phyloP scores from a whole-genome alignment of 2,113 vertebrate species.

The Empidonax traillii region DNA sequence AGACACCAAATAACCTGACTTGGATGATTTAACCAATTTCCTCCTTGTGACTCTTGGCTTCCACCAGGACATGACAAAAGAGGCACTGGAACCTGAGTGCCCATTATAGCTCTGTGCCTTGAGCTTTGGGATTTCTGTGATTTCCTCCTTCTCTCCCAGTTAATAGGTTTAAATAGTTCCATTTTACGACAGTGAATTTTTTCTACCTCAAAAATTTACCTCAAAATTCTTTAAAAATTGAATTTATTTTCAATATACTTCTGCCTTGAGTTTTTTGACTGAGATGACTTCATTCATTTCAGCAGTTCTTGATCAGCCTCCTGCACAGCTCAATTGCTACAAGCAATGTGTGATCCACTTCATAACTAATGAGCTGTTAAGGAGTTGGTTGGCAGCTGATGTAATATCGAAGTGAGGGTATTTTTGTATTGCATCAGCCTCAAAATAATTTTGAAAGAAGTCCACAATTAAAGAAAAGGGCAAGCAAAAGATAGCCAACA shows the following conservation, averaged over 20 bases:
- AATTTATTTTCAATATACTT: not conserved
- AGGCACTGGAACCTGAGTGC: accelerated
- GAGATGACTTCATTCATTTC: not conserved
- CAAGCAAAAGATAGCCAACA: not conserved
- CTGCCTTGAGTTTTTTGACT: not conserved
- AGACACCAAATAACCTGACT: not conserved
- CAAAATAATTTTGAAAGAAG: not conserved
- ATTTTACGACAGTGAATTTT: not conserved
- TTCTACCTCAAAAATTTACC: not conserved
- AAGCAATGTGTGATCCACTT: not conserved
- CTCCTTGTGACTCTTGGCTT: not conserved
- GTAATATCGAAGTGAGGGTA: not conserved
- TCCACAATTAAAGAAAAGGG: not conserved
- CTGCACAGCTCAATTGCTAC: not conserved
- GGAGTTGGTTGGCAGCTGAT: not conserved
- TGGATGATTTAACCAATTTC: not conserved
- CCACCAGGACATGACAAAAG: not conserved
- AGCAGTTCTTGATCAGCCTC: not conserved
- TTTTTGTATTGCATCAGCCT: not conserved
- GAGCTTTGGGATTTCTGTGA: not conserved
- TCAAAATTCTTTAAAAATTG: not conserved
- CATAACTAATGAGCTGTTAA: not conserved
- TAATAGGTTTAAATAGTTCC: not conserved
- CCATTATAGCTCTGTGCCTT: not conserved
- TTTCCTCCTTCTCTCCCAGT: not conserved